Evolutionary conservation across 2,888 invertebrate genomes (phyloP).

Genomic region (Autographa gamma): DNA sequence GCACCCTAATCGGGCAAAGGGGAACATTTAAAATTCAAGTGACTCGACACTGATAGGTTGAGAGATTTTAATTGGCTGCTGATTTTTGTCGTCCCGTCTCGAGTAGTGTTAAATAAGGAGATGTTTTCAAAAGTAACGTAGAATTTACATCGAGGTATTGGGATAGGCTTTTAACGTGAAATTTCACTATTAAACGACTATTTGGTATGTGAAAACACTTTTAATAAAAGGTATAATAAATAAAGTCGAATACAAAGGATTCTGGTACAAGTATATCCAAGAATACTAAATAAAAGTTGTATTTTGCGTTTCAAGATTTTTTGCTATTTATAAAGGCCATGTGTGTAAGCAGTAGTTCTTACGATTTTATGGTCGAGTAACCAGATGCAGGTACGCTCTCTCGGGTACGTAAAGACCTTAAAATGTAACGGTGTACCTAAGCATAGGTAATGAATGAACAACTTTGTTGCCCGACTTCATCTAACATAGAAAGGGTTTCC

Average conservation of each 20-base stretch:
- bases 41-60: slow-evolving; percentile 79
- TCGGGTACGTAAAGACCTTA: slow-evolving; percentile 49
- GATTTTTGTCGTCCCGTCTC: slow-evolving; percentile 72
- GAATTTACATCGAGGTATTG: slow-evolving; percentile 46
- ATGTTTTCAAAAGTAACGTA: slow-evolving; percentile 40
- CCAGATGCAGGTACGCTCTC: slow-evolving; percentile 45
- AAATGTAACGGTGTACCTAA: slow-evolving; percentile 57
- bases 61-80: slow-evolving; percentile 84
- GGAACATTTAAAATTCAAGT: slow-evolving; percentile 83
- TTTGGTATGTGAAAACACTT: slow-evolving; percentile 20
- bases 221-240: slow-evolving; percentile 36
- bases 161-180: slow-evolving; percentile 44
- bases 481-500: slow-evolving; percentile 61
- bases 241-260: slow-evolving; percentile 22
- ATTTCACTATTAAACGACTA: slow-evolving; percentile 29
- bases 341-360: slow-evolving; percentile 31
- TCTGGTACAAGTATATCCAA: slow-evolving; percentile 13
- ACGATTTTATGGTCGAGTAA: slow-evolving; percentile 37
- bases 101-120: slow-evolving; percentile 53
- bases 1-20: slow-evolving; percentile 85
- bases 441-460: slow-evolving; percentile 57
- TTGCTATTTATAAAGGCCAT: slow-evolving; percentile 35
- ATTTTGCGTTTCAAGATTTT: slow-evolving; percentile 24
- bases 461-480: slow-evolving; percentile 56
- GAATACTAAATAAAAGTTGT: slow-evolving; percentile 34